Evolutionary conservation across 2,113 vertebrate species (phyloP), one percentile per base, ranked within the genome.

Genomic region (Centropus bengalensis): DNA sequence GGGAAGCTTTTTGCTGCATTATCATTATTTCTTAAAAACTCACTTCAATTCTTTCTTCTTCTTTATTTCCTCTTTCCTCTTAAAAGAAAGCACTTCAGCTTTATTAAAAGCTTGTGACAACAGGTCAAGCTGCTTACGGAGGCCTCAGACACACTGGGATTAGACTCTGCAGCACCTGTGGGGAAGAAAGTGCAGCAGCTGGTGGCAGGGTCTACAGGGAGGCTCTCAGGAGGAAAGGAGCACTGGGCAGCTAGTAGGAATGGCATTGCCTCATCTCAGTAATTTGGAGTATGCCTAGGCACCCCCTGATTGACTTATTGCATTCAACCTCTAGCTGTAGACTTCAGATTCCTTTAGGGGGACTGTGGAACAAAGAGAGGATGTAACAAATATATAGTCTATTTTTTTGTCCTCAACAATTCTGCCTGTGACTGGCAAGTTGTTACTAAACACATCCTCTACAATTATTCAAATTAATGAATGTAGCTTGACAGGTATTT

Each of bases 51-150:
- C 6, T 64, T 10, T 74, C 78, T 82, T 85, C 24, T 49, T 89
- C 24, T 47, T 22, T 42, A 5, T 69, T 85, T 86, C 27, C 28
- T 82, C 86, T 60, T 23, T 77, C n/a, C 36, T 66, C 18, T 44
- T 64, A 49, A 66, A 73, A 54, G 9, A 10, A 91, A 58, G 3
- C 3, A 64, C 42, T 93, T 22, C 67, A 91, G 14, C 49, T 66
- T 68, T 82, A 77, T 82, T 92, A 89, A 86, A 93, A 80, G 23
- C 63, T 89, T 75, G 59, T 70, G 47, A 56, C 8, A 32, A 64
- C 38, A 91, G 81, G 66, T 75, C 59, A 87, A 82, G 55, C 44
- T 59, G 38, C 77, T 92, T 70, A 60, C 0, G 0, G 47, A 86
- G 32, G 7, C 40, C 63, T 67, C 67, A 74, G 77, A 36, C 40